These are phyloP conservation scores for Apamea sordens DNA, from an alignment of 2,888 invertebrate genomes.

Conservation along the genomic window DNA sequence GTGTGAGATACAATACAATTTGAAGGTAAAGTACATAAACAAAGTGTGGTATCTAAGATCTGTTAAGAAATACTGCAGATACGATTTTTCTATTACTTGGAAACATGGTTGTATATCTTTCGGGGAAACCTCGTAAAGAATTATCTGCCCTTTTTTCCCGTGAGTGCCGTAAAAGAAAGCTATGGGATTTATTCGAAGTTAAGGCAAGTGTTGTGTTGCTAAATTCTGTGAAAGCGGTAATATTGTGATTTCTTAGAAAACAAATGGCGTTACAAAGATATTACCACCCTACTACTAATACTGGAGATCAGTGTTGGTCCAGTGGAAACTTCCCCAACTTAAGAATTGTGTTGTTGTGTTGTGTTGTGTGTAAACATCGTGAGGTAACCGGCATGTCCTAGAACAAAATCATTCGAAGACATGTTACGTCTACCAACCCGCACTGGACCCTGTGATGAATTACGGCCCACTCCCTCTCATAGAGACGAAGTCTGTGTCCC, in stretches of 20 bases:
- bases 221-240: background rate
- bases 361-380: too few species aligned
- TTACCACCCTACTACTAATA: background rate
- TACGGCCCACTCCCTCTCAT: too few species aligned
- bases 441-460: too few species aligned
- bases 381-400: too few species aligned
- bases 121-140: constrained; percentile 29
- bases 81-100: constrained; percentile 19
- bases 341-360: too few species aligned
- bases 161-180: constrained; percentile 18
- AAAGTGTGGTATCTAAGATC: constrained; percentile 31
- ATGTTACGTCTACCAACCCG: too few species aligned
- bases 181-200: constrained; percentile 6
- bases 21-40: constrained; percentile 26
- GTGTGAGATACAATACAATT: constrained; percentile 23
- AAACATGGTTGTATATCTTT: constrained; percentile 17
- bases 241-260: background rate
- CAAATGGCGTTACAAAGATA: background rate
- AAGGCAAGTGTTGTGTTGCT: constrained; percentile 3
- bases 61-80: constrained; percentile 16
- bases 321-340: too few species aligned
- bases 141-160: constrained; percentile 31
- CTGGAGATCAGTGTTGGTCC: too few species aligned
- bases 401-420: too few species aligned
- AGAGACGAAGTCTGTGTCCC: too few species aligned